Conservation (phyloP, 92 coral and sea anemone species). For the Desmophyllum pertusum region DNA sequence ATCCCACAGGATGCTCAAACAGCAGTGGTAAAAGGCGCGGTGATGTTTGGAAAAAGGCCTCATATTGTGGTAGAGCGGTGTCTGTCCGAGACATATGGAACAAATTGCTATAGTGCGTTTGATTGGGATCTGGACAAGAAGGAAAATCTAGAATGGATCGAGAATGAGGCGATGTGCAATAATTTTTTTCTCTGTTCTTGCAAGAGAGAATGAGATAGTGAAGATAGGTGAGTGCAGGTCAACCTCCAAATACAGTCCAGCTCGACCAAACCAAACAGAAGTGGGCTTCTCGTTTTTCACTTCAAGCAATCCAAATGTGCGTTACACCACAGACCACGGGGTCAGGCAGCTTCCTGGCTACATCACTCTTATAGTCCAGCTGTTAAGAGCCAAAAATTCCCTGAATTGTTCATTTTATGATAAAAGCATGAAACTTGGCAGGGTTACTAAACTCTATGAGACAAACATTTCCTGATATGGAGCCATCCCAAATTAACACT, state of each 20-base stretch:
- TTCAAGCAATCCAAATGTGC: slow-evolving; percentile 10
- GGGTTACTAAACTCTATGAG: no score
- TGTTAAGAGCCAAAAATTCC: no score
- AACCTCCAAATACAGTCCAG: not conserved
- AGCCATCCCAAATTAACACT: no score
- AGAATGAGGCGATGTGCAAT: slow-evolving; percentile 19
- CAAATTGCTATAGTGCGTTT: not conserved
- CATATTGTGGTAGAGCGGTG: slow-evolving; percentile 35
- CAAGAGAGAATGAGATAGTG: slow-evolving; percentile 22
- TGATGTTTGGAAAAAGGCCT: slow-evolving; percentile 49
- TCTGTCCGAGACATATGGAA: slow-evolving; percentile 46
- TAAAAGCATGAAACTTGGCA: no score
- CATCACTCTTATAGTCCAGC: not conserved
- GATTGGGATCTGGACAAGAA: not conserved
- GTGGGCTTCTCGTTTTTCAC: slow-evolving; percentile 7
- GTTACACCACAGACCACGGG: slow-evolving; percentile 44
- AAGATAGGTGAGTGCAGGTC: slow-evolving; percentile 26
- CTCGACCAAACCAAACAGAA: not conserved
- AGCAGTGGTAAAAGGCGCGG: slow-evolving; percentile 52
- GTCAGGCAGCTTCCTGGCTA: slow-evolving; percentile 44
- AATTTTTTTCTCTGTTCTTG: slow-evolving; percentile 33
- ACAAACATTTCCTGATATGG: no score
- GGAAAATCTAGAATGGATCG: not conserved
- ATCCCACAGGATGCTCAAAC: slow-evolving; percentile 45
- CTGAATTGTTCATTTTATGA: no score